Conservation (phyloP, 2,113 vertebrate species). For the Rhinolophus ferrumequinum region DNA sequence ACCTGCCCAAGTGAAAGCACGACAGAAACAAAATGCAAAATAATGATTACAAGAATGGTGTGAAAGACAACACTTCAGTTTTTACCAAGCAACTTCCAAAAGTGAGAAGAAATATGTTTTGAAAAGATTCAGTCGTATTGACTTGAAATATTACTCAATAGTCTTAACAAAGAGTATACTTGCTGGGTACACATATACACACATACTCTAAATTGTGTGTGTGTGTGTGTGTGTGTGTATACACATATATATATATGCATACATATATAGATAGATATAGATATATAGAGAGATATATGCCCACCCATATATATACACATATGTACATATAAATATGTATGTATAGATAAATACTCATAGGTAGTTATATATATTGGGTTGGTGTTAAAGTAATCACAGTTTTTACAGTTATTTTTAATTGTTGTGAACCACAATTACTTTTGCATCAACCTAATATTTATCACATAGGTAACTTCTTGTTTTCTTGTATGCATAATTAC, state of each 20-base stretch:
- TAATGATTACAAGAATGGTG: background rate
- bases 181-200: background rate
- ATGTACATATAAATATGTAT: background rate
- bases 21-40: background rate
- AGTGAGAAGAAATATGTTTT: background rate
- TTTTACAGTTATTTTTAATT: no score
- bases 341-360: background rate
- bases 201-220: background rate
- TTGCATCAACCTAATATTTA: background rate
- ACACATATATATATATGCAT: no score
- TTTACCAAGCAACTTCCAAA: background rate
- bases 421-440: no score
- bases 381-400: no score
- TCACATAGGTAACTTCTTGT: background rate
- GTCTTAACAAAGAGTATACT: background rate
- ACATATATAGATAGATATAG: no score
- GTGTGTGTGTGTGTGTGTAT: background rate
- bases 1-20: background rate
- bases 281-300: no score
- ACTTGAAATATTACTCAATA: conserved; percentile 23
- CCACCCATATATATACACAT: background rate
- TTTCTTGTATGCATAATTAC: conserved; percentile 9
- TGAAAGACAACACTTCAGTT: background rate
- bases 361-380: background rate
- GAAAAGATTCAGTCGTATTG: background rate